These are phyloP conservation scores for Thymelicus lineola DNA, from an alignment of 2,888 invertebrate species.

Conservation along the genomic window DNA sequence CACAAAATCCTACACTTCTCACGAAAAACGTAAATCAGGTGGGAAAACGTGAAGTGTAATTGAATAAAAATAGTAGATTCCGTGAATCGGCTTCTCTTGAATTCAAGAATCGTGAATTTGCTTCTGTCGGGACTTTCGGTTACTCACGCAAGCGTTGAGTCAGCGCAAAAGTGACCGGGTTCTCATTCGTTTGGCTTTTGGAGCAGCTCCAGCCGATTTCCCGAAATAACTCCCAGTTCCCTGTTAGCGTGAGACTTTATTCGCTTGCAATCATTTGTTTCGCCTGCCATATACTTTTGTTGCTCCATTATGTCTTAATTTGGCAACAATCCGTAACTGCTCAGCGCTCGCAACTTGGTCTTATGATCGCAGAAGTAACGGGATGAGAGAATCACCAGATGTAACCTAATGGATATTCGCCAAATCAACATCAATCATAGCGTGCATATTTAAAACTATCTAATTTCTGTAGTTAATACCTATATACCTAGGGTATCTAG, in stretches of 20 bases:
- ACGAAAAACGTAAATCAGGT: slow-evolving; percentile 15
- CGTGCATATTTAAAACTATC: neutral
- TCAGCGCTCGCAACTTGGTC: neutral
- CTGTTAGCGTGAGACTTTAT: slow-evolving; percentile 71
- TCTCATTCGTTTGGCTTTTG: slow-evolving; percentile 72
- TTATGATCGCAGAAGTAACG: neutral
- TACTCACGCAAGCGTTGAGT: slow-evolving; percentile 73
- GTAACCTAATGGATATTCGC: slow-evolving; percentile 7
- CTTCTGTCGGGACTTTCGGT: slow-evolving; percentile 43
- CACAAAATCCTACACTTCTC: slow-evolving; percentile 18
- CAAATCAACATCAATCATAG: slow-evolving; percentile 1
- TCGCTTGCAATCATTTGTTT: slow-evolving; percentile 63
- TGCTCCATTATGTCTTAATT: slow-evolving; percentile 36
- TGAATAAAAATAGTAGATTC: slow-evolving; percentile 58
- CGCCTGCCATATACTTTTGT: slow-evolving; percentile 46
- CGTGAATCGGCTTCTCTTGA: slow-evolving; percentile 51
- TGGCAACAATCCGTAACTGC: slow-evolving; percentile 9
- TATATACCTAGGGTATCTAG: too few relatives aligned
- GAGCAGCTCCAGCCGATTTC: slow-evolving; percentile 79
- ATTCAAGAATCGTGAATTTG: slow-evolving; percentile 24
- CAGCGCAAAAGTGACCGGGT: slow-evolving; percentile 77
- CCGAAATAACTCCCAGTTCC: slow-evolving; percentile 77
- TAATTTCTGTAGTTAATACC: neutral
- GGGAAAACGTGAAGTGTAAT: slow-evolving; percentile 8
- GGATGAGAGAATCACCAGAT: slow-evolving; percentile 8